Evolutionary conservation across 2,113 vertebrate species (phyloP), one percentile per base, ranked within the genome.

Genomic region (Turnix velox): DNA sequence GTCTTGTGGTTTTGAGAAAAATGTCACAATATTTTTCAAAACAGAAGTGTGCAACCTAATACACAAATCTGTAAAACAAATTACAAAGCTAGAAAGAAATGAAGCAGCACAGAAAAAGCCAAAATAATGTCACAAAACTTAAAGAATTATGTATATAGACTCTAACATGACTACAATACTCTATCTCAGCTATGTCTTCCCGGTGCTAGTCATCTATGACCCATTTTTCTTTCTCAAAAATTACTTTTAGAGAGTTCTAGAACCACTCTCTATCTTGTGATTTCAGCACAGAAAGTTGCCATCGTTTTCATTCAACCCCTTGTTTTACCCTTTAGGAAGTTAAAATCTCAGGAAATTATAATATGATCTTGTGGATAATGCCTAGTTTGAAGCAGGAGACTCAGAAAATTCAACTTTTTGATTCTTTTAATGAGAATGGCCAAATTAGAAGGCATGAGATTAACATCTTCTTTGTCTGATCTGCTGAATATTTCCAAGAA

Each of bases 271-370:
- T n/a, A 52, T 15, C 23, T 42, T 5, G 15, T 30, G 22, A 66
- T 74, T 81, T 69, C 65, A 68, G 45, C 37, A 45, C 86, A 83
- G 84, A 94, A 79, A 51, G 35, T 75, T 66, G 40, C 48, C 14
- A 9, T 85, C 18, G 78, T 83, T 95, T 51, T 89, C 77, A 82
- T 40, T 88, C 68, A 94, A 35, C 31, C 31, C 63, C 51, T 93
- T 91, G 63, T 63, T 90, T 84, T 91, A 69, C 37, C 11, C 14
- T 91, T 90, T 61, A 62, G 35, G 71, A 57, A 80, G 48, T 95
- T 96, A 84, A 93, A 95, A 57, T 8, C 33, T 65, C 85, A 68
- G 67, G 24, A 92, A 93, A 94, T 33, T 51, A 71, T 67, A 66
- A 19, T 74, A 62, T 85, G 48, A 31, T 73, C 27, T 35, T 84